Base-by-base conservation (phyloP, 2,888 invertebrate species). In the Oegoconia quadripuncta region DNA sequence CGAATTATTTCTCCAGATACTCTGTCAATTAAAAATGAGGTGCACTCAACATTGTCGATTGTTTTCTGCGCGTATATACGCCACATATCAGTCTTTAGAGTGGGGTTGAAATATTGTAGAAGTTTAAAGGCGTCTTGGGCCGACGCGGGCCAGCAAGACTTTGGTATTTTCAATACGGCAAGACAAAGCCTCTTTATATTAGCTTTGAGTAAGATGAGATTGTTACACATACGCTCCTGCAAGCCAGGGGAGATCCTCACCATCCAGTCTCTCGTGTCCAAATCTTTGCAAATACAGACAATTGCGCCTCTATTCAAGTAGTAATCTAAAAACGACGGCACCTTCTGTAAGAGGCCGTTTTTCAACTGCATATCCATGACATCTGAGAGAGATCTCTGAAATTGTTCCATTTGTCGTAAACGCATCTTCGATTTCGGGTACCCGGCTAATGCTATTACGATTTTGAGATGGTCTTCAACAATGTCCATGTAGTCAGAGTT, bases 51-150 rank as follows among this genome's bases (percentile, higher is more conserved):
- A 9, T 65, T 52, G 5, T 74, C 64, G 0, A 65, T 39, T 0
- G 51, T 49, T 44, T 76, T 81, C 39, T 82, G 81, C 0, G 76
- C 54, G 42, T 82, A 82, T 5, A 84, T 73, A 38, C 74, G 74
- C 83, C 84, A 86, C 18, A 62, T 32, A 33, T 59, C 52, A 0
- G 83, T 83, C 50, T 68, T 78, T 13, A 86, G 44, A 0, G 67
- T 66, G 0, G 84, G 83, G 45, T 86, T 86, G 22, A 83, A 86
- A 43, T 83, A 84, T 27, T 86, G 81, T n/a, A 86, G 44, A 0
- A 84, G 53, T 53, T 81, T 82, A 31, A 86, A 84, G 0, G 72
- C 74, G 29, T 83, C 82, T 13, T 68, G 59, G 0, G 81, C 79
- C 0, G 79, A 72, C 0, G 80, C 65, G 0, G 84, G 83, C 78